These are phyloP conservation scores for Thripadectes ignobilis DNA, from an alignment of 2,797 vertebrate genomes.

Conservation along the genomic window DNA sequence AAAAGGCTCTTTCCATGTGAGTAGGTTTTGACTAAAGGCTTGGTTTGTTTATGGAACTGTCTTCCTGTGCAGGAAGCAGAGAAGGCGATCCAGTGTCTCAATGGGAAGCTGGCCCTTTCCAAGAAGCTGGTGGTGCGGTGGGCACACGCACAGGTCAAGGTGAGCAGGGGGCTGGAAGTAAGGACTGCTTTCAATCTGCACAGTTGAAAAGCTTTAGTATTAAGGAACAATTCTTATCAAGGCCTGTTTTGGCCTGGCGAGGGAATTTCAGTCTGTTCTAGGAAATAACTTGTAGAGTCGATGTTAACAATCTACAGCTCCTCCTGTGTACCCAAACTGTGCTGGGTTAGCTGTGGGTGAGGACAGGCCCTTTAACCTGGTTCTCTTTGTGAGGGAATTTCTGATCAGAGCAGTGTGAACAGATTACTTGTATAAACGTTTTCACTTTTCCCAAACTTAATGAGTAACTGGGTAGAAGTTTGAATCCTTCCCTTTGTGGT, in stretches of 20 bases:
- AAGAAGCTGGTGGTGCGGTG: slow-evolving; percentile 97
- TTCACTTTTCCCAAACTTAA: neutral
- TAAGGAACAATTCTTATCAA: neutral
- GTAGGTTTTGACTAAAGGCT: slow-evolving; percentile 13
- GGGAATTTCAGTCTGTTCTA: neutral
- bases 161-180: neutral
- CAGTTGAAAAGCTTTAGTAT: rapidly evolving
- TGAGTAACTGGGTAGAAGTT: neutral
- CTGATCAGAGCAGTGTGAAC: neutral
- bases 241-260: neutral
- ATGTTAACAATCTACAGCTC: rapidly evolving
- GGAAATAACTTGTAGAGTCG: neutral
- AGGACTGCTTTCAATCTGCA: neutral
- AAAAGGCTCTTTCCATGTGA: neutral
- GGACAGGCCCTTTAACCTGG: neutral
- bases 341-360: neutral
- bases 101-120: slow-evolving; percentile 95
- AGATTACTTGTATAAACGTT: neutral
- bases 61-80: slow-evolving; percentile 89
- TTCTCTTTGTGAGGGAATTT: neutral
- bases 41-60: slow-evolving; percentile 10
- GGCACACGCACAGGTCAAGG: slow-evolving; percentile 93
- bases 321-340: rapidly evolving
- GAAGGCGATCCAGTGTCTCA: slow-evolving; percentile 94
- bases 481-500: neutral